phyloP scores from a whole-genome alignment of 2,888 invertebrate species.

The Cancer borealis region DNA sequence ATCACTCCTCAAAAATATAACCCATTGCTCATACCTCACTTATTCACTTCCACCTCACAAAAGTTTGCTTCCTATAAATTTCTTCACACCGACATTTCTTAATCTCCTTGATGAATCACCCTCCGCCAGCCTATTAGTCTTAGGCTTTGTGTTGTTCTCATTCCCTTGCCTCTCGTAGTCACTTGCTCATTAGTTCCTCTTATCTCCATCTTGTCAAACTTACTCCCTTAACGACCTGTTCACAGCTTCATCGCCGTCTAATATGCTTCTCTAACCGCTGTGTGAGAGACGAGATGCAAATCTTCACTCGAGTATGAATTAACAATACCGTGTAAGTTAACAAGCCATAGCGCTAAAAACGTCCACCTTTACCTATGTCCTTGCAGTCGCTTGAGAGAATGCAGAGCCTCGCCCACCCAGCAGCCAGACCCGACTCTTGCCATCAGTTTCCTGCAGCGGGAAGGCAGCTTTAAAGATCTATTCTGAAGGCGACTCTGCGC shows the following conservation, averaged over 20 bases:
- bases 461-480: constrained; percentile 14
- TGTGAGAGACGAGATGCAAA: not conserved
- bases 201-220: not conserved
- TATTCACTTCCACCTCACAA: not conserved
- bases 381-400: not conserved
- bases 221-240: not conserved
- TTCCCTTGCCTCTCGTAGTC: not conserved
- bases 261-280: not conserved
- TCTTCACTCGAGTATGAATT: not conserved
- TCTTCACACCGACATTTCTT: not conserved
- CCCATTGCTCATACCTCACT: not conserved
- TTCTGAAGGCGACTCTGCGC: constrained; percentile 1
- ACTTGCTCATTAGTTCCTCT: not conserved
- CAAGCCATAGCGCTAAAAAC: not conserved
- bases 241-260: not conserved
- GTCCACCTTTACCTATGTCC: not conserved
- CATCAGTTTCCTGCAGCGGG: not conserved
- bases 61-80: not conserved
- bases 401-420: not conserved
- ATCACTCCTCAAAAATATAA: not conserved
- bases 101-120: not conserved
- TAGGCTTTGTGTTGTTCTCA: not conserved
- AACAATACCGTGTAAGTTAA: not conserved
- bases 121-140: not conserved
- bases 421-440: not conserved